Conservation (phyloP, 1,140 invertebrate species). For the Zaprionus taronus region DNA sequence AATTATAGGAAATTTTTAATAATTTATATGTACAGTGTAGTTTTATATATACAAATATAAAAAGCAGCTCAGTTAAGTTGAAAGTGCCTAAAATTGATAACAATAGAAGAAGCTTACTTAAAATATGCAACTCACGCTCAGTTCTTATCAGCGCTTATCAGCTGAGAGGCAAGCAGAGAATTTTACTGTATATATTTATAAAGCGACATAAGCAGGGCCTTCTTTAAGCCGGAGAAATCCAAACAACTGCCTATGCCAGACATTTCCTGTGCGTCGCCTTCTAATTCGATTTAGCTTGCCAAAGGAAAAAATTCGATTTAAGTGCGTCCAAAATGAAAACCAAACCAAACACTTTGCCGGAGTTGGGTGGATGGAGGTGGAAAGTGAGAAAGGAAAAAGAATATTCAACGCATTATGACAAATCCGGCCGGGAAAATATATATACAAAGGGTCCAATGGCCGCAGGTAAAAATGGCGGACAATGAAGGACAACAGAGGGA, state of each 20-base stretch:
- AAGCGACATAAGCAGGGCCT: neutral
- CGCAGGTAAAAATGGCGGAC: conserved; percentile 60
- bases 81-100: neutral
- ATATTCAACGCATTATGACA: conserved; percentile 81
- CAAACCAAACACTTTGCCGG: conserved; percentile 66
- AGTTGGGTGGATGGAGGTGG: too few relatives aligned
- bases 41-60: neutral
- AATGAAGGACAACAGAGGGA: conserved; percentile 48
- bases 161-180: neutral
- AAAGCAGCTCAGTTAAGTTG: neutral
- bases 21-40: neutral
- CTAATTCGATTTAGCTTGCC: conserved; percentile 52
- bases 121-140: conserved; percentile 24
- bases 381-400: conserved; percentile 41
- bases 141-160: neutral
- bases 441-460: conserved; percentile 73
- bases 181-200: neutral
- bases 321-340: conserved; percentile 28
- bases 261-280: conserved; percentile 29
- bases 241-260: conserved; percentile 30
- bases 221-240: conserved; percentile 9
- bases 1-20: neutral
- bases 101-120: neutral
- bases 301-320: conserved; percentile 70
- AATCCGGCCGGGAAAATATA: conserved; percentile 69